Conservation (phyloP, 2,888 invertebrate genomes). For the Drosophila koepferae region DNA sequence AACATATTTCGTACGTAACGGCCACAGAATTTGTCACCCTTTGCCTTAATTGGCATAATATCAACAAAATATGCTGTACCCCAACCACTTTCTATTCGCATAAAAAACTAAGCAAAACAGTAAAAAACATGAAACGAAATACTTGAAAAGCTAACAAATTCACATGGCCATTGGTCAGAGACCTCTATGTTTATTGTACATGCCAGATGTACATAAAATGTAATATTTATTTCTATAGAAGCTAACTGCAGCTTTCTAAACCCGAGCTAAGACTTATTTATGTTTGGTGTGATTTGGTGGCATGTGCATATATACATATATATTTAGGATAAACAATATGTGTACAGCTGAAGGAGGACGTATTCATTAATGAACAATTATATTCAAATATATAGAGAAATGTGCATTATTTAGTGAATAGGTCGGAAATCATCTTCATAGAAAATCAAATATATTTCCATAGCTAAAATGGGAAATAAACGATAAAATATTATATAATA, state of each 20-base stretch:
- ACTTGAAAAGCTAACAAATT: slow-evolving; percentile 2
- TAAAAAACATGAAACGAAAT: slow-evolving; percentile 7
- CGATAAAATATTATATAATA: neutral
- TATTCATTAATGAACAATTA: neutral
- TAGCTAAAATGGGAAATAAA: neutral
- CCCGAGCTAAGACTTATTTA: slow-evolving; percentile 1
- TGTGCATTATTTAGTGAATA: too few relatives aligned
- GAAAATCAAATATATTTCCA: neutral
- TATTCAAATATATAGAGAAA: neutral
- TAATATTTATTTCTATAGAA: slow-evolving; percentile 15
- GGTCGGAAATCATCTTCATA: neutral
- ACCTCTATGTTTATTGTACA: slow-evolving; percentile 8
- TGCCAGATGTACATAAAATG: slow-evolving; percentile 6
- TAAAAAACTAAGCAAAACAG: slow-evolving; percentile 27
- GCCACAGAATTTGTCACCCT: slow-evolving; percentile 57
- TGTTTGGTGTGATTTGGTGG: neutral
- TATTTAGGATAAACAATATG: neutral
- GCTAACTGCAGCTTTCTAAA: slow-evolving; percentile 9
- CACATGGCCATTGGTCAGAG: slow-evolving; percentile 3
- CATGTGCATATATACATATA: too few relatives aligned
- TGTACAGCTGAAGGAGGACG: neutral
- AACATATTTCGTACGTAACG: slow-evolving; percentile 45
- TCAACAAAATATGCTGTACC: slow-evolving; percentile 48
- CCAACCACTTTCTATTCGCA: slow-evolving; percentile 50
- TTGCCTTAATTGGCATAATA: slow-evolving; percentile 55